Evolutionary conservation across 2,797 vertebrate genomes (phyloP).

Genomic region (Morus bassanus): DNA sequence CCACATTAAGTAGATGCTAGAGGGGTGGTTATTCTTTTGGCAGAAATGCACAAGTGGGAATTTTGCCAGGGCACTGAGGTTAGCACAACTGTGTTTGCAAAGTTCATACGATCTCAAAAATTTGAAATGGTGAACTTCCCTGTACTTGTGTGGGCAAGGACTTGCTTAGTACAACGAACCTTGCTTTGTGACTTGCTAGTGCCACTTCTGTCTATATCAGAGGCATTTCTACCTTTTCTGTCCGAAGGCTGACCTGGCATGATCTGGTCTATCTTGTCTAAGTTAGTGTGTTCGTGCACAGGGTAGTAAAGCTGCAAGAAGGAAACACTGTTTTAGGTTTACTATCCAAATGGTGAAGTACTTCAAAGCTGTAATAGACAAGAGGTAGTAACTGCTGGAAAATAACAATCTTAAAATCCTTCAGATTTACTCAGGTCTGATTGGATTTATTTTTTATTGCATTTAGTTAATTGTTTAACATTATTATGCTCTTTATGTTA

Average conservation of each 20-base stretch:
- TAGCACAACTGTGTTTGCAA: not conserved
- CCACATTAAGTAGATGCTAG: not conserved
- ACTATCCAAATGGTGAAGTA: not conserved
- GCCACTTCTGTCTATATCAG: not conserved
- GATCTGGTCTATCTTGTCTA: not conserved
- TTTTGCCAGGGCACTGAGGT: not conserved
- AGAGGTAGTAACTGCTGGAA: not conserved
- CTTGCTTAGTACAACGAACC: not conserved
- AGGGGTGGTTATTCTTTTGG: not conserved
- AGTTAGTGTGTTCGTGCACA: not conserved
- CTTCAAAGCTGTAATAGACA: not conserved
- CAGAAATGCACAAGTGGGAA: not conserved
- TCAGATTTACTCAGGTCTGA: conserved; percentile 18
- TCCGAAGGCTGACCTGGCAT: not conserved
- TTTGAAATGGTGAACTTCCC: not conserved
- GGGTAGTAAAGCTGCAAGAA: not conserved
- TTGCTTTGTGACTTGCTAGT: not conserved
- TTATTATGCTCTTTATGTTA: conserved; percentile 30
- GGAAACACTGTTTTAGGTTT: not conserved
- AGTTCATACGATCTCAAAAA: not conserved
- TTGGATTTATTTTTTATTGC: conserved; percentile 1
- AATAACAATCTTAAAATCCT: conserved; percentile 10
- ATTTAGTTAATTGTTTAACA: conserved; percentile 44
- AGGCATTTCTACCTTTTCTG: not conserved
- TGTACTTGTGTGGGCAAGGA: not conserved